Percentiles rank a stretch among this genome's conserved stretches.
Conservation (phyloP, 2,797 vertebrate genomes). For the Muraenolepis orangiensis region DNA sequence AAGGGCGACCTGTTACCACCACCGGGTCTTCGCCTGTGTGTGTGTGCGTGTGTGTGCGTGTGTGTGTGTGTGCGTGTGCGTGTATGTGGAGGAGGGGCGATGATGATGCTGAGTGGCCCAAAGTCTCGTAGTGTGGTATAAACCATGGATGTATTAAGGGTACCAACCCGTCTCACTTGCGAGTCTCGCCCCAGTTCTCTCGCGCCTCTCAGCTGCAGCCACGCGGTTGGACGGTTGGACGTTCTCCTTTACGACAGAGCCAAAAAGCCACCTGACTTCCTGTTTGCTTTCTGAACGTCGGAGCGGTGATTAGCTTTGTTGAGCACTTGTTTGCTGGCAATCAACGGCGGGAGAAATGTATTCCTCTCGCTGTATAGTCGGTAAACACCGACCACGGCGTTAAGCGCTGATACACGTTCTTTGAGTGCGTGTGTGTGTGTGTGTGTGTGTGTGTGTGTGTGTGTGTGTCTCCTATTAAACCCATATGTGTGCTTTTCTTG, state of each 20-base stretch:
- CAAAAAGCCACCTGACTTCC: not conserved
- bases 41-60: not conserved
- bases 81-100: not conserved
- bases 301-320: slow-evolving; percentile 15
- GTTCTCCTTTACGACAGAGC: not conserved
- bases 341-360: slow-evolving; percentile 29
- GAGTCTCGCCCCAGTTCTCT: too few species aligned
- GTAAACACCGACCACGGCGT: not conserved
- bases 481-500: not conserved
- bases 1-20: slow-evolving; percentile 31
- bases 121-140: not conserved
- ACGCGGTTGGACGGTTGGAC: too few species aligned
- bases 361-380: slow-evolving; percentile 4
- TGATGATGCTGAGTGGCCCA: not conserved
- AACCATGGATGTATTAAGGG: too few species aligned
- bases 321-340: slow-evolving; percentile 29
- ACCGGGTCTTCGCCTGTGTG: too few species aligned
- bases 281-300: slow-evolving; percentile 5
- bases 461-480: not conserved
- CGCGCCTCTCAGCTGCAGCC: too few species aligned
- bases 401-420: not conserved
- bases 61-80: not conserved
- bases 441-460: slow-evolving; percentile 8
- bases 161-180: too few species aligned
- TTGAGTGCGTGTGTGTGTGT: not conserved